Percentiles rank a stretch among this genome's conserved stretches.
These are phyloP conservation scores for Koerneria pararmatus DNA, from an alignment of 2,888 invertebrate species.

Conservation along the genomic window DNA sequence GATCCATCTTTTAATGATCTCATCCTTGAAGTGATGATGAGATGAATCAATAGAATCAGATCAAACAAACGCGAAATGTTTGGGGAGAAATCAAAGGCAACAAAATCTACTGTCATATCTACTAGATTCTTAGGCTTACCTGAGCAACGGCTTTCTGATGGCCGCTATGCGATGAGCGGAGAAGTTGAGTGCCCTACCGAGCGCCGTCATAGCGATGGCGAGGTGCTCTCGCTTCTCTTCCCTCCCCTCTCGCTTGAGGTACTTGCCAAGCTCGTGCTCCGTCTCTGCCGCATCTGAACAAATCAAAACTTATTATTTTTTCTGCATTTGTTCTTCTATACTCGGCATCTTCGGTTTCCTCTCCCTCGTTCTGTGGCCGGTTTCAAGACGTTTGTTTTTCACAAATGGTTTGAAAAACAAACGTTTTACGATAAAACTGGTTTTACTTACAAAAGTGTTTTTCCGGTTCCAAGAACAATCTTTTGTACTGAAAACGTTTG, in stretches of 20 bases:
- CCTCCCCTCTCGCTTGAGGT: slow-evolving; percentile 87
- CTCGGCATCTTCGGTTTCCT: background rate
- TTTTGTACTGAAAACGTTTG: too few species aligned
- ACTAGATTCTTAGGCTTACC: slow-evolving; percentile 16
- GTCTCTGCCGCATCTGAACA: slow-evolving; percentile 81
- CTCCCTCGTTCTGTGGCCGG: background rate
- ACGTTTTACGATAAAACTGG: too few species aligned
- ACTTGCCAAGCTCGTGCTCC: slow-evolving; percentile 87
- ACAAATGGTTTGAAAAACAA: background rate
- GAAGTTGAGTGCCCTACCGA: slow-evolving; percentile 33
- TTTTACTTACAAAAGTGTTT: too few species aligned
- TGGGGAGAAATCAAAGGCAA: too few species aligned
- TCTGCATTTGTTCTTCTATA: too few species aligned
- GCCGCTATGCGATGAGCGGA: slow-evolving; percentile 37
- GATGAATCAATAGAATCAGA: too few species aligned
- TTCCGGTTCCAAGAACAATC: too few species aligned
- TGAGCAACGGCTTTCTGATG: slow-evolving; percentile 26
- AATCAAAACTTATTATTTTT: slow-evolving; percentile 21
- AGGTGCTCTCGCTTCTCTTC: slow-evolving; percentile 64
- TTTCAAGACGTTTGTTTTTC: background rate
- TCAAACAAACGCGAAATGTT: too few species aligned
- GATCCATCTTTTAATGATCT: too few species aligned
- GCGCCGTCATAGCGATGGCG: slow-evolving; percentile 11
- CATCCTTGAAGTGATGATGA: too few species aligned
- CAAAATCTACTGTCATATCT: too few species aligned